These are phyloP conservation scores for Latrodectus hesperus DNA, from an alignment of 2,888 invertebrate genomes.

Conservation along the genomic window DNA sequence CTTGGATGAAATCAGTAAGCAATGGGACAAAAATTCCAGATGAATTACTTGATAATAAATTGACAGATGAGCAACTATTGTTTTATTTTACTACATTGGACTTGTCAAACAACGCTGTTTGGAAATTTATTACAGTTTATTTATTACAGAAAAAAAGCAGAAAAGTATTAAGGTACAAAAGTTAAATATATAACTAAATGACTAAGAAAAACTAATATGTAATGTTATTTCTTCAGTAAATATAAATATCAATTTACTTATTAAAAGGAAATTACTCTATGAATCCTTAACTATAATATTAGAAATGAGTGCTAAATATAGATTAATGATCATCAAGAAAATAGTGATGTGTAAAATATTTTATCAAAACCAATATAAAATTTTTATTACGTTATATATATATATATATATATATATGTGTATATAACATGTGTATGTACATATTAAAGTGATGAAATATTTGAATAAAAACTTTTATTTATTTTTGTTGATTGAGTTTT, in stretches of 20 bases:
- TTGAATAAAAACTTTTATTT: too few relatives aligned
- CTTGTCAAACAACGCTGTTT: slow-evolving; percentile 4
- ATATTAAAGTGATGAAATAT: too few relatives aligned
- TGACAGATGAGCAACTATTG: slow-evolving; percentile 25
- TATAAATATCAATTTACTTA: background rate
- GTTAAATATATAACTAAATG: background rate
- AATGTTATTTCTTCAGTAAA: background rate
- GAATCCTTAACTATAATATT: background rate
- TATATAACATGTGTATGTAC: too few relatives aligned
- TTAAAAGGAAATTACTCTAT: background rate
- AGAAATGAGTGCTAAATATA: background rate
- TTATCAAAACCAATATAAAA: too few relatives aligned
- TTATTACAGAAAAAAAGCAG: slow-evolving; percentile 32
- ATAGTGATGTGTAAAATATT: too few relatives aligned
- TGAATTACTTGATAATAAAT: slow-evolving; percentile 20
- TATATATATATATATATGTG: too few relatives aligned
- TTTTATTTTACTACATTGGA: slow-evolving; percentile 23
- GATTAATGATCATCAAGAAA: background rate
- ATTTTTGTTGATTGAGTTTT: too few relatives aligned
- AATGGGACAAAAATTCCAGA: slow-evolving; percentile 35
- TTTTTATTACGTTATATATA: too few relatives aligned
- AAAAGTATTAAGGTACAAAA: slow-evolving; percentile 35
- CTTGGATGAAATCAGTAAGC: slow-evolving; percentile 31
- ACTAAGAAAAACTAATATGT: background rate
- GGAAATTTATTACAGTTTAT: slow-evolving; percentile 41